Percentiles rank a stretch among this genome's conserved stretches.
Evolutionary conservation across 2,797 vertebrate genomes (phyloP).

Genomic region (Yasuhikotakia modesta): DNA sequence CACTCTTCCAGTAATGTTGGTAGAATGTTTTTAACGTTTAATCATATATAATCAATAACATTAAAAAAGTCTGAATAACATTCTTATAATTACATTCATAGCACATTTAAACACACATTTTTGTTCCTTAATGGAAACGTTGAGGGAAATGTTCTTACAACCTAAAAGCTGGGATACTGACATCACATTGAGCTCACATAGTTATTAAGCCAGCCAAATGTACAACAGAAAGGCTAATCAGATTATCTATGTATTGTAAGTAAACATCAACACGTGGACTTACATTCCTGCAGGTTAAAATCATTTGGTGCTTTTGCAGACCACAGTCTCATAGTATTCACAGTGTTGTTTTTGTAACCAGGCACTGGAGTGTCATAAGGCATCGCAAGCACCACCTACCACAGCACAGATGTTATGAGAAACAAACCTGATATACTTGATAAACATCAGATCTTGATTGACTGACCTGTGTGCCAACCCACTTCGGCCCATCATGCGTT

Average conservation of each 20-base stretch:
- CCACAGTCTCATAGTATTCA: conserved; percentile 91
- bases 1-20: too few relatives aligned
- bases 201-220: not conserved
- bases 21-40: too few relatives aligned
- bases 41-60: too few relatives aligned
- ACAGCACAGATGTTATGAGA: conserved; percentile 20
- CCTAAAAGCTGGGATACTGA: not conserved
- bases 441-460: not conserved
- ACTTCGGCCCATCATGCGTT: conserved; percentile 71
- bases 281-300: conserved; percentile 88
- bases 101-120: too few relatives aligned
- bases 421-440: not conserved
- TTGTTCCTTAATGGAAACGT: too few relatives aligned
- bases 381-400: conserved; percentile 84
- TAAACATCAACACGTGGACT: conserved; percentile 51
- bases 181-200: not conserved
- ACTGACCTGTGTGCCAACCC: conserved; percentile 84
- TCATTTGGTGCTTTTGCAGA: conserved; percentile 87
- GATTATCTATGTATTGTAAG: not conserved
- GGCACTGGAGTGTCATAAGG: conserved; percentile 86
- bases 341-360: conserved; percentile 88
- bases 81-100: too few relatives aligned
- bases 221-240: not conserved
- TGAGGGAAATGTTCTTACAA: too few relatives aligned
- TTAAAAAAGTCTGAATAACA: too few relatives aligned